These are phyloP conservation scores for Sebastes matsubarae DNA, from an alignment of 2,797 vertebrate genomes.

Conservation along the genomic window DNA sequence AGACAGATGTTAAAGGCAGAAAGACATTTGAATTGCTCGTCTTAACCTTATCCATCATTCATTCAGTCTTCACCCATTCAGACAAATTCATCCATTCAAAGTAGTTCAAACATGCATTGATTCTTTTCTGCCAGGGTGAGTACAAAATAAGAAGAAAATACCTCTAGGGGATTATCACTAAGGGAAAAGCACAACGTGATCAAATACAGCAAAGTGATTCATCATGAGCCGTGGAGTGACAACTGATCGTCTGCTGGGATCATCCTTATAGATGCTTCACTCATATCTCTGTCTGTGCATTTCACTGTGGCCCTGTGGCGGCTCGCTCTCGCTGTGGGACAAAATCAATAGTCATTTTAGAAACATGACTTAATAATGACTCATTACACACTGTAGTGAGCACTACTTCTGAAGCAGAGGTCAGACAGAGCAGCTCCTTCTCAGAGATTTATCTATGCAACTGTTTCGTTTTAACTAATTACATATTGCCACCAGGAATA, in stretches of 20 bases:
- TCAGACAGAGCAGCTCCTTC: constrained; percentile 10
- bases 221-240: constrained; percentile 30
- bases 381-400: constrained; percentile 47
- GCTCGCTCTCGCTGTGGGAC: constrained; percentile 3
- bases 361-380: constrained; percentile 71
- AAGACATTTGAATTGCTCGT: neutral
- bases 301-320: constrained; percentile 2
- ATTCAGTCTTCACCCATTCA: constrained; percentile 30
- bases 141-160: constrained; percentile 33
- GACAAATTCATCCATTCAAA: constrained; percentile 38
- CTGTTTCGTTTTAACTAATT: neutral
- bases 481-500: neutral
- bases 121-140: constrained; percentile 11
- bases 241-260: constrained; percentile 30
- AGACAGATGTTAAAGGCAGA: constrained; percentile 4
- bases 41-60: constrained; percentile 21
- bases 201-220: constrained; percentile 38
- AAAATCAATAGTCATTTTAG: constrained; percentile 72
- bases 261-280: constrained; percentile 32
- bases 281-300: constrained; percentile 23
- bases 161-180: constrained; percentile 6
- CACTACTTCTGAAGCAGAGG: constrained; percentile 25
- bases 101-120: constrained; percentile 48
- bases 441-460: neutral
- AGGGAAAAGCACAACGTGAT: constrained; percentile 31